Base-by-base conservation (phyloP, 2,797 vertebrate genomes). In the Xerus rutilus region DNA sequence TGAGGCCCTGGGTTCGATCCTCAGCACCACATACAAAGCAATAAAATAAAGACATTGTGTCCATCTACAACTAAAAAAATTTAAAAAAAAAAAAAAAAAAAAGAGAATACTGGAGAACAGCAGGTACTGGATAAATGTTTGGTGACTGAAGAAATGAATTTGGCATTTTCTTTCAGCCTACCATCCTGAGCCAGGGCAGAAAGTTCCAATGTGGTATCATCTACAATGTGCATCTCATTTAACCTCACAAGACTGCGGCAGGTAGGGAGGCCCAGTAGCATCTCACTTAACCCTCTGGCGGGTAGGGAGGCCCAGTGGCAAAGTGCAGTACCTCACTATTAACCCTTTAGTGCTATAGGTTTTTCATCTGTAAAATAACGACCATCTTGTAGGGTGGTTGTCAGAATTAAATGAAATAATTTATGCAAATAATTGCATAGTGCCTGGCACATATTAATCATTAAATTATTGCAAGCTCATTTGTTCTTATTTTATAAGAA, bases 321-420 rank as follows among this genome's bases (percentile, higher is more conserved):
- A 32, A 39, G 45, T 20, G 7, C 45, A 11, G 11, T 3, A 6
- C 1, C n/a, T 91, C 35, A 1, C 62, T 49, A 35, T 43, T 45
- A 39, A 47, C 49, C 6, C 59, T 94, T 39, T 17, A 11, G 32
- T 30, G 72, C n/a, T 10, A 0, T 47, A 32, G 43, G 18, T 69
- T 82, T 78, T 77, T 78, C 69, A 72, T n/a, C 73, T 67, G n/a
- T 67, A 32, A 92, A 76, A 1, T 57, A 74, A 81, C 9, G 64
- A 88, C 17, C 28, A 4, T 73, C 39, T 76, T 21, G 28, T 4
- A 72, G 57, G 43, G 28, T 35, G 87, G 35, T 23, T 73, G 78
- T 86, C 54, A 65, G 92, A 92, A 84, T 79, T 79, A 59, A 45
- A 45, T 65, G 67, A 73, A 85, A 65, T 69, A 49, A 84, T 84